Percentiles rank a stretch among this genome's conserved stretches.
Conservation (phyloP, 2,888 invertebrate species). For the Apeira syringaria region DNA sequence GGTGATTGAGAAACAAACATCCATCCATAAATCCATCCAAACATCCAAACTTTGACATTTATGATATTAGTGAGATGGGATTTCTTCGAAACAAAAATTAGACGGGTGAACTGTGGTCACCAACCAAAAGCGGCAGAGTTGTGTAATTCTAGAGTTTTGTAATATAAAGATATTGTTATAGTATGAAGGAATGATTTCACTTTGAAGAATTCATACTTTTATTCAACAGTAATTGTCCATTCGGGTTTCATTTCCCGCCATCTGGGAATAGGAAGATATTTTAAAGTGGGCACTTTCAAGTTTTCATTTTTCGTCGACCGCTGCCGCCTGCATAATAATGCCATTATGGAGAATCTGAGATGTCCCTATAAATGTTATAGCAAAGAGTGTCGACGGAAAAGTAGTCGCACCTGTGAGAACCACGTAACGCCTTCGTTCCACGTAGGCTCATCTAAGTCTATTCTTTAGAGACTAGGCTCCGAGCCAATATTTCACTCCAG, state of each 20-base stretch:
- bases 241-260: slow-evolving; percentile 30
- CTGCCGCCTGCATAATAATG: slow-evolving; percentile 40
- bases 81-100: slow-evolving; percentile 34
- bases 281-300: slow-evolving; percentile 38
- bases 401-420: slow-evolving; percentile 35
- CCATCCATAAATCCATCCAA: no score
- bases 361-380: slow-evolving; percentile 49
- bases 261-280: slow-evolving; percentile 31
- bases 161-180: slow-evolving; percentile 2
- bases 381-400: slow-evolving; percentile 43
- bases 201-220: slow-evolving; percentile 22
- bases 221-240: slow-evolving; percentile 20
- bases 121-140: slow-evolving; percentile 37
- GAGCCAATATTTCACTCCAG: slow-evolving; percentile 23
- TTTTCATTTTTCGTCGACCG: slow-evolving; percentile 46
- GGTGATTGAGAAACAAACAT: no score
- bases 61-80: no score
- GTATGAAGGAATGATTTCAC: slow-evolving; percentile 30
- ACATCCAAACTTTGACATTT: no score
- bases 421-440: slow-evolving; percentile 27
- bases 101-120: slow-evolving; percentile 35
- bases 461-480: slow-evolving; percentile 22
- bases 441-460: slow-evolving; percentile 22
- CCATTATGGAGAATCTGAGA: slow-evolving; percentile 49
- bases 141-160: slow-evolving; percentile 17